Base-by-base conservation (phyloP, 2,113 vertebrate species). In the Aegithalos caudatus region DNA sequence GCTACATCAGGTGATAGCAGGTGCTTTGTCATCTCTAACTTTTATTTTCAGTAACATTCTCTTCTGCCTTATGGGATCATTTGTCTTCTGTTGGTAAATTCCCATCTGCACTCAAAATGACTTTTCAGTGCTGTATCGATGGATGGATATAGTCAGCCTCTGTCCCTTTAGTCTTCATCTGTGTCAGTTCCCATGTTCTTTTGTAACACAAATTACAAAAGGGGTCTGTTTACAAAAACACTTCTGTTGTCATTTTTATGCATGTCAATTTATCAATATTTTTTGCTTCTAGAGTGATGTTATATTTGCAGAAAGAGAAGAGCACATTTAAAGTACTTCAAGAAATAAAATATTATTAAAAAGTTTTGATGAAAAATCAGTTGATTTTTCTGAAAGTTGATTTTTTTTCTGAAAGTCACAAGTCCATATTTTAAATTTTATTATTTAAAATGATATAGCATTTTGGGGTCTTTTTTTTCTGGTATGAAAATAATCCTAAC, bases 71-170 rank as follows among this genome's bases (percentile, higher is more conserved):
- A 85, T 4, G 19, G 53, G 47, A 77, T 93, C 85, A 3, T 96
- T 95, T 95, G n/a, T 97, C 92, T 95, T 95, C 62, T 94, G 78
- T 72, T 96, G 84, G 92, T 94, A 94, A 96, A 97, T 95, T 96
- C 91, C 91, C 85, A 94, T 96, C 92, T 96, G 88, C 72, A 89
- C 87, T 82, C 73, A 94, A 86, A 94, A 96, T 94, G 92, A 94
- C 76, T 95, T 97, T 96, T 87, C 94, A 95, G 88, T 85, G 90
- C 73, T 61, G 54, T 80, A 62, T 88, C 58, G 11, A 83, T 90
- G 67, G 82, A 93, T 96, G 88, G 84, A 80, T 95, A 60, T 19
- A 91, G 87, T 90, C 90, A 81, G 44, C 62, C 85, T 94, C 47
- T 90, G 91, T 86, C 94, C 84, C 57, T 92, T 94, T 82, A 92